Conservation (phyloP, 2,113 vertebrate species). For the Phrynocephalus versicolor region DNA sequence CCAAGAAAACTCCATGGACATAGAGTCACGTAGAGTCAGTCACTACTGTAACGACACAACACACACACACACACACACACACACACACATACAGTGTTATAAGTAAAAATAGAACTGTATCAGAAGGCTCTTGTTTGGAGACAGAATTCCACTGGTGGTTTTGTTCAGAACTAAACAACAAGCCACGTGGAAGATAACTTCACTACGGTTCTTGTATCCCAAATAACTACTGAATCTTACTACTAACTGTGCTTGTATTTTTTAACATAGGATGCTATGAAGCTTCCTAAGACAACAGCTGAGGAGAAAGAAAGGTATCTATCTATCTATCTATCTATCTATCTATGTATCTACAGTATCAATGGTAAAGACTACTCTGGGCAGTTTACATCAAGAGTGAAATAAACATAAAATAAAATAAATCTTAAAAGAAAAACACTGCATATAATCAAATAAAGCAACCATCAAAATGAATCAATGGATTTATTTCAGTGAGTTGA, state of each 20-base stretch:
- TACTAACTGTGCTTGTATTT: background rate
- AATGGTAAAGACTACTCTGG: background rate
- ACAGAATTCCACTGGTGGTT: background rate
- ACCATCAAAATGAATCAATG: too few species aligned
- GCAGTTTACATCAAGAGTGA: background rate
- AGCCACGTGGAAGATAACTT: background rate
- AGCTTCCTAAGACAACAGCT: slow-evolving; percentile 82
- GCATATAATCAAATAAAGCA: too few species aligned
- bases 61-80: too few species aligned
- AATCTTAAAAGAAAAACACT: too few species aligned
- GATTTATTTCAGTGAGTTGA: too few species aligned
- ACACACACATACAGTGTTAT: background rate
- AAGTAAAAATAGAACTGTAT: background rate
- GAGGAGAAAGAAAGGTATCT: slow-evolving; percentile 83
- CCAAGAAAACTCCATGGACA: too few species aligned
- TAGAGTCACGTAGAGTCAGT: too few species aligned
- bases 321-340: too few species aligned
- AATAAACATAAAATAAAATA: too few species aligned
- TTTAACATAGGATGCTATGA: slow-evolving; percentile 82
- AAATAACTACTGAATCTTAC: background rate
- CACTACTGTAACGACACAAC: too few species aligned
- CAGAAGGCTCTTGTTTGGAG: background rate
- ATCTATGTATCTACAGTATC: too few species aligned
- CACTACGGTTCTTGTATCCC: rapidly evolving
- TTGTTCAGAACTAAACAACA: rapidly evolving